Evolutionary conservation across 2,113 vertebrate genomes (phyloP), one percentile per base, ranked within the genome.

Genomic region (Erinaceus europaeus): DNA sequence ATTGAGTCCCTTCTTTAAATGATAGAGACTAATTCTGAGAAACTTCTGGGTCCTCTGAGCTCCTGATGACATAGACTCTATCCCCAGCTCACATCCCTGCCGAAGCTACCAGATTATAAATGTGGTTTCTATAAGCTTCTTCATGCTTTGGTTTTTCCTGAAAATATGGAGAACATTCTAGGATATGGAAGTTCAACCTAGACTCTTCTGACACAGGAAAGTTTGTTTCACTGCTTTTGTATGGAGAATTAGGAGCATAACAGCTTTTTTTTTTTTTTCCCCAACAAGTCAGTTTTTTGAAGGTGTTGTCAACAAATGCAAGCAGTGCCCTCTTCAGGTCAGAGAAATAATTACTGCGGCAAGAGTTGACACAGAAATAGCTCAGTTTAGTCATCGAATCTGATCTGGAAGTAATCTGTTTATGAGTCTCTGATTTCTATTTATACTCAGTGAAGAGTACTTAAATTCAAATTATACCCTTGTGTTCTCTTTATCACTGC

Each of bases 281-380:
- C n/a, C n/a, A n/a, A n/a, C n/a, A n/a, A n/a, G n/a, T 59, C 3
- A 1, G 29, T 12, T n/a, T 78, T 86, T 61, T 83, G 53, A 20
- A 59, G 27, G 2, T 40, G 13, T 21, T 29, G 9, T 32, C 15
- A 81, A 9, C 4, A 2, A 20, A n/a, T 64, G 44, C 34, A 68
- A 64, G 29, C n/a, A 79, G 72, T 21, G 21, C 87, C 59, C 84
- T 86, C 87, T 88, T 82, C n/a, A 88, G 92, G 75, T 69, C n/a
- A 71, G 74, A 67, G 12, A 77, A 50, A n/a, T 20, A 68, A 84
- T 40, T 81, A 34, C 42, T 4, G 14, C 57, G 9, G n/a, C 21
- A 21, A 86, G 10, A 40, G 42, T 52, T 34, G 18, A 29, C 25
- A 38, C 11, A 65, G 20, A 46, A 62, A 20, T 44, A 40, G 32